Base-by-base conservation (phyloP, 2,888 invertebrate species). In the Stenodema calcarata region DNA sequence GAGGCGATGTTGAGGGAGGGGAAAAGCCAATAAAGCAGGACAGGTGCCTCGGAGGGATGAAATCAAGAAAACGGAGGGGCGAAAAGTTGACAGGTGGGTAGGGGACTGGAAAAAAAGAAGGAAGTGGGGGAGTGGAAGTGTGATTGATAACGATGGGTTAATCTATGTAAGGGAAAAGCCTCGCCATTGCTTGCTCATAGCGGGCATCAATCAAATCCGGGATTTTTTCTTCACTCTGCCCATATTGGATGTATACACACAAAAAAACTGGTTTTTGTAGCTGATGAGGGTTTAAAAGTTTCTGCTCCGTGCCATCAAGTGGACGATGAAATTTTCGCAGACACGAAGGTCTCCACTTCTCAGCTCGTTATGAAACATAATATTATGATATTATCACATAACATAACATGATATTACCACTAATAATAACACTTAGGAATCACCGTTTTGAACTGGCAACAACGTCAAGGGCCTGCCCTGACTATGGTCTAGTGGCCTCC, bases 81-180 rank as follows among this genome's bases (percentile, higher is more conserved):
- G 81, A 54, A 16, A 54, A 54, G 54, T 42, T 54, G 81, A 81
- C 54, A 81, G 81, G 54, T 50, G 54, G 54, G 54, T 47, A 81
- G 30, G 28, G 27, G 54, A 18, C 23, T 16, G n/a, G n/a, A n/a
- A 30, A 23, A 76, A 23, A 76, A 44, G 47, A 14, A 44, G 35
- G 18, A 4, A 27, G n/a, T 9, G 27, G 28, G n/a, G 28, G 47
- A 35, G 23, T 44, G 42, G 41, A 16, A 70, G 1, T 42, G 62
- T 69, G 47, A 81, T 50, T 28, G 81, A 81, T 50, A 81, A 54
- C 50, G 81, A 81, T 50, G 73, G 35, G 73, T 73, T 73, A 73
- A 73, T 73, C 73, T 73, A 18, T 41, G 73, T 41, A 18, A 35
- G 35, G 30, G 73, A n/a, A 16, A 18, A 18, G 41, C 35, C 30